Base-by-base conservation (phyloP, 2,797 vertebrate species). In the Gadopsis marmoratus region DNA sequence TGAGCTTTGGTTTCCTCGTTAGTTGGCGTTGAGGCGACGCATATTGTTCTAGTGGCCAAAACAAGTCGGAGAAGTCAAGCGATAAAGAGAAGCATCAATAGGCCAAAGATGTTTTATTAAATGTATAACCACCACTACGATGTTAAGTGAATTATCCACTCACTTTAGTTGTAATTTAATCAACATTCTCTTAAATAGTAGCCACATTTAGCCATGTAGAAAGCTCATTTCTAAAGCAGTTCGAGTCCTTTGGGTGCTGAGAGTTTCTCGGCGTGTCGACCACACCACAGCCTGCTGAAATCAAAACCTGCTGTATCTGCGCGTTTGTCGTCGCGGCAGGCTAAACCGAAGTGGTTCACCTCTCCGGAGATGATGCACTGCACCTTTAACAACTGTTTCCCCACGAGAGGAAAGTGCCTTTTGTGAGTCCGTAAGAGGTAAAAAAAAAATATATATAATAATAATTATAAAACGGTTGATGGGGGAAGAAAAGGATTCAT, bases 161-260 rank as follows among this genome's bases (percentile, higher is more conserved):
- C 79, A 86, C 80, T 85, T 87, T 68, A 68, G 71, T 33, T 85
- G 77, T 79, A 74, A 70, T 89, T 88, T 86, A 54, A 89, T 90
- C 92, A 89, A 91, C 78, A 89, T 86, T 91, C 79, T 93, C 75
- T 93, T 93, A 89, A 93, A 93, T 93, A 93, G 76, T 79, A 86
- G 81, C 74, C 80, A 77, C 11, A 11, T 84, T 80, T 79, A 75
- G 74, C 68, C 71, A 87, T 76, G 77, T 80, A 75, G 79, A 85
- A 83, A 90, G 82, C 76, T 76, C 64, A 61, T 80, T 65, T 89
- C 77, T 83, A 71, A 85, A 83, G 71, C 31, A 79, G 70, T 71
- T 79, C 31, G 77, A 90, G 85, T 91, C 84, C 78, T 81, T 86
- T 70, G 69, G 75, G 83, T 87, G 64, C 55, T 7, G 53, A 81